Evolutionary conservation across 2,113 vertebrate genomes (phyloP).

Genomic region (Serinus canaria): DNA sequence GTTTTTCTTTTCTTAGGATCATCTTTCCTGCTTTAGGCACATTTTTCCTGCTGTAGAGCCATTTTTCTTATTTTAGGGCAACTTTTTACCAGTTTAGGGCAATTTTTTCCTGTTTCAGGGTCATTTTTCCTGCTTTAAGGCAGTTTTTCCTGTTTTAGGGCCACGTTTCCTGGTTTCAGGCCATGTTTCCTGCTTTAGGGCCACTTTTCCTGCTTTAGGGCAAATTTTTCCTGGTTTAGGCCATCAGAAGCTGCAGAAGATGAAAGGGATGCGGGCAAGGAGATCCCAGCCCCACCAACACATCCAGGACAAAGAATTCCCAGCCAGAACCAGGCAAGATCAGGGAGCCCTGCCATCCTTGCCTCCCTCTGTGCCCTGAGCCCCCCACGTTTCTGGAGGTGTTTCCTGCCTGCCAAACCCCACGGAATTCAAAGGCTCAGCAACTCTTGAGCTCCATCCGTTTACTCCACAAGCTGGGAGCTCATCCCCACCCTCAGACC

Average conservation of each 20-base stretch:
- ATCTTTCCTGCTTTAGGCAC: no score
- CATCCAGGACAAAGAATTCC: not conserved
- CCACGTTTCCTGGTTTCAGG: no score
- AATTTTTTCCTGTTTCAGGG: not conserved
- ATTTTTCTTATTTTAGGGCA: no score
- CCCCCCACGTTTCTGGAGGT: rapidly evolving
- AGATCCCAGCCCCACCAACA: not conserved
- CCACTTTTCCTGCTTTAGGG: not conserved
- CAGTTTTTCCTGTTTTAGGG: no score
- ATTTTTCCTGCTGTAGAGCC: not conserved
- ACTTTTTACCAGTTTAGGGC: not conserved
- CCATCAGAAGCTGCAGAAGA: not conserved
- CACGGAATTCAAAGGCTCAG: not conserved
- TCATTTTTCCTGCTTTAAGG: no score
- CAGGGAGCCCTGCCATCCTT: rapidly evolving
- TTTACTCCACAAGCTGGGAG: rapidly evolving
- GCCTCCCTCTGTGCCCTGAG: not conserved
- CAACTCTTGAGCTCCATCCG: rapidly evolving
- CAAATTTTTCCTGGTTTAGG: rapidly evolving
- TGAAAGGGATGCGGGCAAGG: not conserved
- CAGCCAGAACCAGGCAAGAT: not conserved
- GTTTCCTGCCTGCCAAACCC: not conserved
- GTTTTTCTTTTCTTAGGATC: rapidly evolving
- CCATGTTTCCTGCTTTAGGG: no score
- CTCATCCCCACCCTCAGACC: not conserved